Evolutionary conservation across 2,888 invertebrate species (phyloP).

Genomic region (Pyrrhia umbra): DNA sequence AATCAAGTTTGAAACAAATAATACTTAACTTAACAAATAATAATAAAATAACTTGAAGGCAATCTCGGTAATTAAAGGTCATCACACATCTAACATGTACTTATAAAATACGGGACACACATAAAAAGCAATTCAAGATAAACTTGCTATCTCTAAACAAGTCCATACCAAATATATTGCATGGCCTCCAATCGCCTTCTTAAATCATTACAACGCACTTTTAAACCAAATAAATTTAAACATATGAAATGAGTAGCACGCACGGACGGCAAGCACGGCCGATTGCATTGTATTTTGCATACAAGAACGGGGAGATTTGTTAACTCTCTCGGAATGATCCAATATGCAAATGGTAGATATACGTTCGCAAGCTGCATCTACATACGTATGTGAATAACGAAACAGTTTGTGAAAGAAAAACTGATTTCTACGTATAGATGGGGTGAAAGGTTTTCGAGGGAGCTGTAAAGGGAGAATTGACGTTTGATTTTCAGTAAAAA

Average conservation of each 20-base stretch:
- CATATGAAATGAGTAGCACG: slow-evolving; percentile 22
- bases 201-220: background rate
- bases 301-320: slow-evolving; percentile 67
- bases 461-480: slow-evolving; percentile 1
- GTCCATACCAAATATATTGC: background rate
- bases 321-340: slow-evolving; percentile 73
- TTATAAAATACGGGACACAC: background rate
- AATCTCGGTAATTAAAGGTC: too few species aligned
- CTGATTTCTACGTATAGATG: slow-evolving; percentile 47
- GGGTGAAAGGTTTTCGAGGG: slow-evolving; percentile 8
- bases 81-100: too few species aligned
- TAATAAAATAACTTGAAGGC: too few species aligned
- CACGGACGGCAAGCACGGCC: slow-evolving; percentile 33
- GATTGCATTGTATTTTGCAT: slow-evolving; percentile 59
- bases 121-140: background rate
- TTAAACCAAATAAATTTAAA: slow-evolving; percentile 16
- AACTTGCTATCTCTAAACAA: background rate
- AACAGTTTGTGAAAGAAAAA: slow-evolving; percentile 48
- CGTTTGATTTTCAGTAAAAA: background rate
- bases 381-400: slow-evolving; percentile 32
- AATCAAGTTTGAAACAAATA: too few species aligned
- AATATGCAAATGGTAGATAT: slow-evolving; percentile 69
- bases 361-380: slow-evolving; percentile 37
- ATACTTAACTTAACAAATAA: too few species aligned
- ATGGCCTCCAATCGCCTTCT: background rate